Conservation (phyloP, 2,113 vertebrate genomes). For the Tachysurus vachellii region DNA sequence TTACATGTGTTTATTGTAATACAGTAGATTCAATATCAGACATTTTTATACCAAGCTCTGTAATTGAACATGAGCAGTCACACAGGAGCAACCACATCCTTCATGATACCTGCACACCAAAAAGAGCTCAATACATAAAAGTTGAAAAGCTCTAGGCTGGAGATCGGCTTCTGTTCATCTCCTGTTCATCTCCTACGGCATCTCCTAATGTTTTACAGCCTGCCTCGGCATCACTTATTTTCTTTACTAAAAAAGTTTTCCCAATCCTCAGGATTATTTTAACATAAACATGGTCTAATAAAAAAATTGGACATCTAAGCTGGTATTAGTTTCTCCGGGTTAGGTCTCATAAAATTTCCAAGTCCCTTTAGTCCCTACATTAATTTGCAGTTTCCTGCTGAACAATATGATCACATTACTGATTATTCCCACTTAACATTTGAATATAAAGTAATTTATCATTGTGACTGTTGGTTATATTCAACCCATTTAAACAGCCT, state of each 20-base stretch:
- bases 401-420: not conserved
- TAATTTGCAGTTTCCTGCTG: not conserved
- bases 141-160: slow-evolving; percentile 10
- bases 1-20: not conserved
- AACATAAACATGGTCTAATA: not conserved
- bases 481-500: not conserved
- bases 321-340: not conserved
- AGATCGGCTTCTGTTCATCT: slow-evolving; percentile 2
- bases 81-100: not conserved
- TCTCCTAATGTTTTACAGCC: not conserved
- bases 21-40: not conserved
- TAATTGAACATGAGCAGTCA: not conserved
- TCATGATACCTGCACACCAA: not conserved
- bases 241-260: not conserved
- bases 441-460: not conserved
- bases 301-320: not conserved
- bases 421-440: too few relatives aligned
- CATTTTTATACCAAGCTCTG: not conserved
- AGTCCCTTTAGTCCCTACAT: not conserved
- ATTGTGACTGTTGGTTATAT: not conserved
- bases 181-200: not conserved
- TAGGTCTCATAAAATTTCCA: not conserved
- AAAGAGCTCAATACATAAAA: slow-evolving; percentile 19
- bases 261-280: not conserved
- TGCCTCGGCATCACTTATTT: not conserved